Base-by-base conservation (phyloP, 2,888 invertebrate species). In the Allolobophora icterica region DNA sequence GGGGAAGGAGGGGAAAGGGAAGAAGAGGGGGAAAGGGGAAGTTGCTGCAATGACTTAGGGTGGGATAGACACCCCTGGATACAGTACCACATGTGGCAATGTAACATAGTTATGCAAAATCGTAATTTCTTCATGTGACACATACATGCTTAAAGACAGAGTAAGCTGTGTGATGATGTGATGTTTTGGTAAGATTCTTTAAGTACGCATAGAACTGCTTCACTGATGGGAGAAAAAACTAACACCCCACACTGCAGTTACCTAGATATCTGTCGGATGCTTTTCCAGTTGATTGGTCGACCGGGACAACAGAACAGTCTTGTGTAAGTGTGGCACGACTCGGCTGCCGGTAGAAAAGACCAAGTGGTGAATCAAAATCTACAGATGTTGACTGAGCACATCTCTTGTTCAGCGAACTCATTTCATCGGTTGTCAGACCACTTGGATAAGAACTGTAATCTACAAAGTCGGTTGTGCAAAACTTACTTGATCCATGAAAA, bases 341-440 rank as follows among this genome's bases (percentile, higher is more conserved):
- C 11, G 71, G 71, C 71, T 71, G 71, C 71, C 71, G 71, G n/a
- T 71, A 71, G 71, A 71, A 71, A n/a, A 71, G 71, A 71, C 71
- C 71, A 71, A 71, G 11, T n/a, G 71, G 71, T 8, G 71, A 71
- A 71, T 71, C 71, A 3, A 71, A n/a, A n/a, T 71, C 71, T 11
- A 71, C 71, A n/a, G 71, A 71, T 11, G 71, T n/a, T n/a, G 52
- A 24, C 24, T 30, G 71, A 71, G 71, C 2, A 71, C 71, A 71
- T 71, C 71, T 71, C 71, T 71, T 71, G 71, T 71, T 71, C 17
- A 71, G n/a, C n/a, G n/a, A 71, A 71, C 71, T 6, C 71, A 71
- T 71, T n/a, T 71, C 71, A n/a, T 71, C 71, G 0, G 71, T 71
- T 1, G 11, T 71, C 71, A n/a, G 71, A 71, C 6, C n/a, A n/a